These are phyloP conservation scores for Xylocampa areola DNA, from an alignment of 2,888 invertebrate genomes.

Conservation along the genomic window DNA sequence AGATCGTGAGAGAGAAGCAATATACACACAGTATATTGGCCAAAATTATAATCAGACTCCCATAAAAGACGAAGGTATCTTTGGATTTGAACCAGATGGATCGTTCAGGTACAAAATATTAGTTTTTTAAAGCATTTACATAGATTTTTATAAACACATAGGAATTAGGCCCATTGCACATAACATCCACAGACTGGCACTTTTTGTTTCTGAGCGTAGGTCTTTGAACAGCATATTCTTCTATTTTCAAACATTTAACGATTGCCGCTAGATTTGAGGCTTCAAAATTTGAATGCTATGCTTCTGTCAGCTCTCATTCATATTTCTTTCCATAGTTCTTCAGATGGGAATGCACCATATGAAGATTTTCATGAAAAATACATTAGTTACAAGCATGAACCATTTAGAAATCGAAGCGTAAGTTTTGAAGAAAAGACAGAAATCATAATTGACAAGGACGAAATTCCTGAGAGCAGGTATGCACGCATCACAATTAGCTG, in stretches of 20 bases:
- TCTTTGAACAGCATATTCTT: conserved; percentile 38
- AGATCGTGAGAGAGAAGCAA: conserved; percentile 83
- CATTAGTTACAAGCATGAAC: conserved; percentile 92
- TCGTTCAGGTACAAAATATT: conserved; percentile 89
- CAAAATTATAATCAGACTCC: conserved; percentile 90
- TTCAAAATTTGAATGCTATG: conserved; percentile 64
- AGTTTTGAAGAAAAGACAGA: conserved; percentile 91
- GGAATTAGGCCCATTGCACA: conserved; percentile 58
- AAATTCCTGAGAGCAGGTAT: conserved; percentile 79
- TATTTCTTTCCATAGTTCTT: conserved; percentile 89
- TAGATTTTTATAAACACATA: conserved; percentile 44
- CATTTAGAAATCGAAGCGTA: conserved; percentile 93
- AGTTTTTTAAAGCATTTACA: too few relatives aligned
- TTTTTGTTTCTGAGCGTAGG: conserved; percentile 37
- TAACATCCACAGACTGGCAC: conserved; percentile 49
- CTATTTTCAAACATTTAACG: conserved; percentile 42
- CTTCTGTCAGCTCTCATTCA: conserved; percentile 81
- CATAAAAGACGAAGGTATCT: conserved; percentile 90
- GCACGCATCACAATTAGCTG: conserved; percentile 63
- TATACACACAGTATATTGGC: conserved; percentile 80
- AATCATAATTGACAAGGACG: conserved; percentile 77
- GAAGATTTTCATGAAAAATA: conserved; percentile 95
- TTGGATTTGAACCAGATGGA: conserved; percentile 87
- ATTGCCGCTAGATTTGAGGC: conserved; percentile 53
- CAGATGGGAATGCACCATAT: conserved; percentile 89